Conservation (phyloP, 2,797 vertebrate genomes). For the Pyrocephalus nanus region DNA sequence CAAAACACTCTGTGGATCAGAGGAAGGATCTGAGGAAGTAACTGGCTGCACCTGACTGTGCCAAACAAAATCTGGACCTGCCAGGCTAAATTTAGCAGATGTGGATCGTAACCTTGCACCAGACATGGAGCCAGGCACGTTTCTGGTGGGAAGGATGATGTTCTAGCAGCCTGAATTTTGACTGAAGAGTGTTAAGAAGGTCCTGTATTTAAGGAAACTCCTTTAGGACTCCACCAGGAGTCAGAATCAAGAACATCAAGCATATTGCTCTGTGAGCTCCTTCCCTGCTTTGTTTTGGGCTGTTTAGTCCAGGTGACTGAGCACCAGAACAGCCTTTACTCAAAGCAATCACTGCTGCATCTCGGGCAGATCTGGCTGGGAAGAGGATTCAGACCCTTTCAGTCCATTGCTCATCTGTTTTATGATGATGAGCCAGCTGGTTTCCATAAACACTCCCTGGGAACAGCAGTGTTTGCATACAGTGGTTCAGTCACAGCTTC, state of each 20-base stretch:
- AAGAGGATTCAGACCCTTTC: not conserved
- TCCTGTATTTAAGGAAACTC: not conserved
- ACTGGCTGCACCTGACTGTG: not conserved
- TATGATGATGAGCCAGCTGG: not conserved
- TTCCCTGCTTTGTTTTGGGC: not conserved
- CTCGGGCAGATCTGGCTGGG: not conserved
- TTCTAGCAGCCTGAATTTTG: not conserved
- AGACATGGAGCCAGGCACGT: accelerated
- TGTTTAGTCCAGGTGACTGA: not conserved
- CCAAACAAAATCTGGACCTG: not conserved
- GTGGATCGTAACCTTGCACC: not conserved
- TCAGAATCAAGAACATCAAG: not conserved
- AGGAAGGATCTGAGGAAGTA: not conserved
- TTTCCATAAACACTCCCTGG: not conserved
- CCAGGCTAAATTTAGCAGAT: not conserved
- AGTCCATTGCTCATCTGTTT: not conserved
- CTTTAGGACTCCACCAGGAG: not conserved
- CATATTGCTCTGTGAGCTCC: not conserved
- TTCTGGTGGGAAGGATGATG: not conserved
- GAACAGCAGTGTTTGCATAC: not conserved
- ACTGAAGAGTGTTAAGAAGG: not conserved
- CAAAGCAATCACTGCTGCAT: not conserved
- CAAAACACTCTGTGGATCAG: not conserved
- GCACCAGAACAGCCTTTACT: not conserved
- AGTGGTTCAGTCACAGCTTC: not conserved